phyloP scores from a whole-genome alignment of 2,797 vertebrate species.

The Phalanger gymnotis region DNA sequence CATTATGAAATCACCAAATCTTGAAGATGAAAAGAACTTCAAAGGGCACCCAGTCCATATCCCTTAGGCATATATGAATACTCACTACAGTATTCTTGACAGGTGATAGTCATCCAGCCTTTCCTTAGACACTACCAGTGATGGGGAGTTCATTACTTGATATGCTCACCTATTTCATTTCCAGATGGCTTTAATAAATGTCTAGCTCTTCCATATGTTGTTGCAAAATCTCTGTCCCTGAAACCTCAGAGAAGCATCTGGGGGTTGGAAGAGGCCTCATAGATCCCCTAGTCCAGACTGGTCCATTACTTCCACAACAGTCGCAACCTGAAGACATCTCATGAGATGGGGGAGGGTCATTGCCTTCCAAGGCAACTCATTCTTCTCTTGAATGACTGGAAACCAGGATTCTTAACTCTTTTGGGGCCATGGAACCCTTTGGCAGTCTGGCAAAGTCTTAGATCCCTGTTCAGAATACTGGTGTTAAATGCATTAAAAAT shows the following conservation, averaged over 20 bases:
- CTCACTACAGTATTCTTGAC: background rate
- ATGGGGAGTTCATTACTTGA: background rate
- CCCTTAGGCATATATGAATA: background rate
- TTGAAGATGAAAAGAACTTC: constrained; percentile 12
- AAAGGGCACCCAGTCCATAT: background rate
- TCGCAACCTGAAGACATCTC: background rate
- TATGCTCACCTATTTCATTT: background rate
- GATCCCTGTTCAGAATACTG: background rate
- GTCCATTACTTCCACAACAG: background rate
- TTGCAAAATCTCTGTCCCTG: background rate
- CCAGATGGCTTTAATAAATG: background rate
- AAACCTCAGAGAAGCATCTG: background rate
- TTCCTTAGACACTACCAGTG: background rate
- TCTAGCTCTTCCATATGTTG: background rate
- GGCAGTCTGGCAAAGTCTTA: background rate
- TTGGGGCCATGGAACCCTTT: background rate
- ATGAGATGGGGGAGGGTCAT: background rate
- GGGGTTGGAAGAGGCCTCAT: background rate
- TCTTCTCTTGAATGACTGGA: background rate
- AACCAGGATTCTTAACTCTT: background rate
- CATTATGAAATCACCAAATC: constrained; percentile 22
- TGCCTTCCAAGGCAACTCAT: background rate
- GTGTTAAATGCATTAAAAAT: background rate
- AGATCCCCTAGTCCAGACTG: background rate
- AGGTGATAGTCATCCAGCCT: background rate